phyloP scores from a whole-genome alignment of 2,113 vertebrate species.

The Chrysochloris asiatica region DNA sequence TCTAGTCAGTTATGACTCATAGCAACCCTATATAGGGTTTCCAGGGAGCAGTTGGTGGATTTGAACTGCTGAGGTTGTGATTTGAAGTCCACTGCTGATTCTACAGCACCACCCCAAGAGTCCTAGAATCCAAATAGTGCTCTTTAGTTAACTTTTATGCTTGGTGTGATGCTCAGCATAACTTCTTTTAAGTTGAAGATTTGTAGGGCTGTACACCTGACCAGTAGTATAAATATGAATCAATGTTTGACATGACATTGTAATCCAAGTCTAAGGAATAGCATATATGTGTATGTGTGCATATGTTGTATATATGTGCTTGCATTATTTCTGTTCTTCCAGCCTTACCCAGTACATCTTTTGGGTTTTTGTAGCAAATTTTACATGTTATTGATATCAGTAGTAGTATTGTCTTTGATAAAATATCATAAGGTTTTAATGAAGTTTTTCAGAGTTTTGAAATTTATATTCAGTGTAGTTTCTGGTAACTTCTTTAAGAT shows the following conservation, averaged over 20 bases:
- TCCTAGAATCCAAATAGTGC: conserved; percentile 16
- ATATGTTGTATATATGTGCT: neutral
- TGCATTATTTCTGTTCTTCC: conserved; percentile 36
- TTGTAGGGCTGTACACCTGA: conserved; percentile 15
- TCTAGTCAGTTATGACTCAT: no score
- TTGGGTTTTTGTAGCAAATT: conserved; percentile 36
- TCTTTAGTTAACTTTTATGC: conserved; percentile 31
- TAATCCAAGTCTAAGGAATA: conserved; percentile 12
- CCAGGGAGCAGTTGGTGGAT: no score
- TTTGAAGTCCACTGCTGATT: no score
- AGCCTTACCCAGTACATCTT: conserved; percentile 6
- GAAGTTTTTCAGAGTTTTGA: neutral
- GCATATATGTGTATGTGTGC: neutral
- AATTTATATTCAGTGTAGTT: conserved; percentile 29
- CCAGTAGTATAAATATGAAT: neutral
- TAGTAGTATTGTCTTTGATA: conserved; percentile 26
- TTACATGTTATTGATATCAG: conserved; percentile 7
- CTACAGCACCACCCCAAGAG: no score
- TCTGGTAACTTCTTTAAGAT: conserved; percentile 84
- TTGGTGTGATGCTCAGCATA: neutral
- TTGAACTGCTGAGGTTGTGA: no score
- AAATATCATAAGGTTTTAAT: conserved; percentile 45
- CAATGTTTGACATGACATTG: neutral
- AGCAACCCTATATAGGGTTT: no score
- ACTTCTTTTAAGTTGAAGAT: conserved; percentile 28